Evolutionary conservation across 92 coral and sea anemone species (phyloP), one percentile per base, ranked within the genome.

Genomic region (Meandrina meandrites): DNA sequence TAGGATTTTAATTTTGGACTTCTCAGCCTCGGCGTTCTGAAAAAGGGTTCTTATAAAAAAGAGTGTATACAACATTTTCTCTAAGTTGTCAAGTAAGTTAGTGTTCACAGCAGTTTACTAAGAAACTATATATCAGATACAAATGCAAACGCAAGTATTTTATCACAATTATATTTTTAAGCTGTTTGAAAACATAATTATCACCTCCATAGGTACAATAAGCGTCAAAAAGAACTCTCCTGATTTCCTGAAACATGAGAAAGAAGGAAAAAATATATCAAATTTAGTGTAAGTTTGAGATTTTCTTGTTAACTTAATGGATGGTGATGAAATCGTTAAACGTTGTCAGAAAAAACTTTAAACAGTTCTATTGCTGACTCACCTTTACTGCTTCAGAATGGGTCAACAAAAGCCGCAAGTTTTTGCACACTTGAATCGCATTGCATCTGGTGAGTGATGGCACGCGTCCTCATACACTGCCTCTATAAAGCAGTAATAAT

Each of bases 401-500:
- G 24, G 27, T 74, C 30, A 74, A 24, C 78, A 74, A 74, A 74
- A 74, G 51, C 51, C 78, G 32, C 78, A 74, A 0, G 47, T 34
- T 7, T 0, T 17, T 12, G 78, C 51, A 74, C 78, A 74, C 27
- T 36, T 74, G 14, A 5, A 9, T 36, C 4, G 35, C 78, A 74
- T 74, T 0, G 11, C 45, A 15, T 5, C 22, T 37, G 78, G 78
- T 18, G 47, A 5, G 4, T 1, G 1, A 3, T 17, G 4, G 50
- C 78, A 74, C n/a, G n/a, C 30, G 45, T 74, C 3, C 47, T 74
- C 78, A 42, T 35, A 74, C n/a, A 74, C 48, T 36, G 78, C 22
- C 51, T 74, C 78, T 22, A 74, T 0, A 42, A 35, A 74, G 78
- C 78, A 74, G 78, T 74, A 36, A 37, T 74, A 74, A 22, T 36